Evolutionary conservation across 2,113 vertebrate genomes (phyloP).

Genomic region (Oryctolagus cuniculus): DNA sequence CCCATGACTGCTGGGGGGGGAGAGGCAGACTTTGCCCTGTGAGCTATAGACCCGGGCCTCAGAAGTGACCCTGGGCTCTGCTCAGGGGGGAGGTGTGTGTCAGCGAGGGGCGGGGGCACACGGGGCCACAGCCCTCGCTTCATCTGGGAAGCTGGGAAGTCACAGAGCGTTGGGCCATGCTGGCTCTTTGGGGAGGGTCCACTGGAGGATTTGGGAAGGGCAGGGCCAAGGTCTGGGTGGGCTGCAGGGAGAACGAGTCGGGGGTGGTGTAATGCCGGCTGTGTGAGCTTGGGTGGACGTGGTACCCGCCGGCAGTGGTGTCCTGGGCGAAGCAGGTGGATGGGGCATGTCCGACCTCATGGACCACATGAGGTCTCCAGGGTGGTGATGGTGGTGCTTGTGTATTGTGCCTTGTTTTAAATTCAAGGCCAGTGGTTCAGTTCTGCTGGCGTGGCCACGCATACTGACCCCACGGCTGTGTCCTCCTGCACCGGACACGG

Average conservation of each 20-base stretch:
- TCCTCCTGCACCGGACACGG: not conserved
- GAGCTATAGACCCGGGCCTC: not conserved
- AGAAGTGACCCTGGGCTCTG: not conserved
- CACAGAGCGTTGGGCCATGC: accelerated
- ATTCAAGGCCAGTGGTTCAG: not conserved
- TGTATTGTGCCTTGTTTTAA: not conserved
- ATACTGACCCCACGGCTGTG: too few species aligned
- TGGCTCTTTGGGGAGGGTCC: not conserved
- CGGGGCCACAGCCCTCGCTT: not conserved
- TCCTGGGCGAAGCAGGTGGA: not conserved
- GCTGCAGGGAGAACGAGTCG: not conserved
- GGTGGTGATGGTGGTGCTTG: not conserved
- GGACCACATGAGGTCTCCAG: too few species aligned
- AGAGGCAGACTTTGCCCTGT: not conserved
- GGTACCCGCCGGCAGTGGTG: accelerated
- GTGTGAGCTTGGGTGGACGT: not conserved
- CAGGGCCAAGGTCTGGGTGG: not conserved
- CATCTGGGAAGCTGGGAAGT: not conserved
- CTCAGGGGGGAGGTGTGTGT: not conserved
- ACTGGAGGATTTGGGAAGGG: not conserved
- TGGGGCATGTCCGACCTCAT: not conserved
- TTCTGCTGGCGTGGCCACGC: not conserved
- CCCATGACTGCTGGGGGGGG: not conserved
- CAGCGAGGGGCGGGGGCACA: too few species aligned
- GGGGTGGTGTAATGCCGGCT: too few species aligned